phyloP scores from a whole-genome alignment of 2,113 vertebrate species.

The Anguilla rostrata region DNA sequence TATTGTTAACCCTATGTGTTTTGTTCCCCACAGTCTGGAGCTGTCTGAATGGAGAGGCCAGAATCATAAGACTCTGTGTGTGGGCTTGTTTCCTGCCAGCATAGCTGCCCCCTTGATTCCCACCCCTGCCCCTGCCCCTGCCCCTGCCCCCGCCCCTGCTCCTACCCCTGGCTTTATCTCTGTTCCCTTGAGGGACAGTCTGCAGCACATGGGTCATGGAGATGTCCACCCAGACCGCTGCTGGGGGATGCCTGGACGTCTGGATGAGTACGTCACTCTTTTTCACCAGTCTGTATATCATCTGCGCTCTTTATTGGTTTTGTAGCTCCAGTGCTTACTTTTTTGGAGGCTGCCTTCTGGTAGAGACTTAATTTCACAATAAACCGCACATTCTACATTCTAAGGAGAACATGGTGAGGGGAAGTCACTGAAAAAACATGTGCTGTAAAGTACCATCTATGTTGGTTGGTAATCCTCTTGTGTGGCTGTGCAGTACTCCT shows the following conservation, averaged over 20 bases:
- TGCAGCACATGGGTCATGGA: slow-evolving; percentile 66
- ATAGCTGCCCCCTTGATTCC: slow-evolving; percentile 37
- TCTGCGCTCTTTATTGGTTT: neutral
- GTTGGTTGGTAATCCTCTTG: neutral
- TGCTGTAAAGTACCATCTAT: neutral
- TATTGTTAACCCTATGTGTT: neutral
- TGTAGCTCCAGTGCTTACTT: neutral
- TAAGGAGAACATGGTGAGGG: neutral
- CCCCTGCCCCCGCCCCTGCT: neutral
- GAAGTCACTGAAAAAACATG: neutral
- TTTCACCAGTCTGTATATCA: neutral
- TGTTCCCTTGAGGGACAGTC: slow-evolving; percentile 61
- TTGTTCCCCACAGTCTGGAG: slow-evolving; percentile 62
- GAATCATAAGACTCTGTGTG: slow-evolving; percentile 73
- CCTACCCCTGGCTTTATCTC: slow-evolving; percentile 55
- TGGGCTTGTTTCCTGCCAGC: slow-evolving; percentile 75
- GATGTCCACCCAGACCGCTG: slow-evolving; percentile 52
- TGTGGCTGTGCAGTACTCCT: neutral
- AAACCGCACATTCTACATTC: neutral
- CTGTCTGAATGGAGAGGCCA: slow-evolving; percentile 81
- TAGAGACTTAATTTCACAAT: neutral
- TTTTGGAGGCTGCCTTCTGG: neutral
- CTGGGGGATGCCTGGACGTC: slow-evolving; percentile 60
- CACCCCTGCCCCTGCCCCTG: slow-evolving; percentile 29
- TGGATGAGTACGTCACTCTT: slow-evolving; percentile 65